Evolutionary conservation across 2,113 vertebrate genomes (phyloP).

Genomic region (Rhegmatorhina hoffmannsi): DNA sequence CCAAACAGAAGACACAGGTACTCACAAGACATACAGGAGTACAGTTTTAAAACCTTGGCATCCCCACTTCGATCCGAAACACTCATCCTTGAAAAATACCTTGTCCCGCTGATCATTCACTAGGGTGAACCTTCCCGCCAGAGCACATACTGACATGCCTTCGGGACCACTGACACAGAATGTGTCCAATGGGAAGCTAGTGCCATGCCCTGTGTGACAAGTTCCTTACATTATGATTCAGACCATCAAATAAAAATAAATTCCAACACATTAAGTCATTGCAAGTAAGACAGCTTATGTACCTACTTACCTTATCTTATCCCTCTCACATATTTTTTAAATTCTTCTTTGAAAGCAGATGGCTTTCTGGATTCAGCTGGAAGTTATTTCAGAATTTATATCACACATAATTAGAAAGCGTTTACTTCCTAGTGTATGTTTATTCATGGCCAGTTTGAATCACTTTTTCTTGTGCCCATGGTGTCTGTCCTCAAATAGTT

Average conservation of each 20-base stretch:
- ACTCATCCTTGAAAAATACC: background rate
- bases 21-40: background rate
- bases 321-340: background rate
- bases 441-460: background rate
- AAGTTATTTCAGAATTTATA: background rate
- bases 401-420: background rate
- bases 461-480: background rate
- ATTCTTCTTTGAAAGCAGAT: background rate
- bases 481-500: background rate
- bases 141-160: background rate
- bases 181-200: accelerated
- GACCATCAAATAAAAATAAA: background rate
- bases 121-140: background rate
- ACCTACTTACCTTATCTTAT: background rate
- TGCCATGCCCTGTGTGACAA: accelerated
- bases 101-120: accelerated
- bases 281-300: background rate
- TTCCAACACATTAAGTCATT: background rate
- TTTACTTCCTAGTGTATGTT: background rate
- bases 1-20: background rate
- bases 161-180: accelerated
- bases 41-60: background rate
- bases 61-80: background rate
- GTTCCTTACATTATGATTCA: background rate
- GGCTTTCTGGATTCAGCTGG: background rate